phyloP scores from a whole-genome alignment of 2,113 vertebrate species.

The Pteruthius melanotis region DNA sequence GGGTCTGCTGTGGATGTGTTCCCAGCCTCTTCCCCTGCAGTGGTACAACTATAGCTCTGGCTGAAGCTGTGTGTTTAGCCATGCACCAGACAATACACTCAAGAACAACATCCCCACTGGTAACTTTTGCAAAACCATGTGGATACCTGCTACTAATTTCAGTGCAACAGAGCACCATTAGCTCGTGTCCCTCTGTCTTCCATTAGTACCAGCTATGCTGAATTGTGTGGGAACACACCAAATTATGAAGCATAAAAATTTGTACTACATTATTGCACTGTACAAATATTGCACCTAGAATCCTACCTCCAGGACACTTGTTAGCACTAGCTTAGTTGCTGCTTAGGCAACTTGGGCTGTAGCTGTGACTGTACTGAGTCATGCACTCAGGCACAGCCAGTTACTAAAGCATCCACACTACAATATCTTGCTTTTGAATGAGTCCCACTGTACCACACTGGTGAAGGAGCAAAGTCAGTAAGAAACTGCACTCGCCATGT shows the following conservation, averaged over 20 bases:
- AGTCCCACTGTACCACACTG: fast-evolving
- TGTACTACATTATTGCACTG: not conserved
- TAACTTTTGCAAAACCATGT: not conserved
- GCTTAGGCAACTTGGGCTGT: not conserved
- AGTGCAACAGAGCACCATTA: not conserved
- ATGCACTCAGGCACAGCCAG: not conserved
- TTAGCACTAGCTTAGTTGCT: not conserved
- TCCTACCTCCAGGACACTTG: not conserved
- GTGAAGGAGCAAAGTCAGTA: not conserved
- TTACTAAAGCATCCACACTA: not conserved
- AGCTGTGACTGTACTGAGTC: not conserved
- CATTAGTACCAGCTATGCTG: not conserved
- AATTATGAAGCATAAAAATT: not conserved
- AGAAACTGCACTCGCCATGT: not conserved
- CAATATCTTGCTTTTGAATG: not conserved
- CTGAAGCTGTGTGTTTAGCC: not conserved
- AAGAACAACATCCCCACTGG: not conserved
- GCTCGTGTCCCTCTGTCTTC: not conserved
- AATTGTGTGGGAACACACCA: not conserved
- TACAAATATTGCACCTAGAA: not conserved
- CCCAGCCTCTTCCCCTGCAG: not conserved
- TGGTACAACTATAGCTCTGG: not conserved
- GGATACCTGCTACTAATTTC: not conserved
- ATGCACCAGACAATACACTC: not conserved
- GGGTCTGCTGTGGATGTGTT: not conserved